These are phyloP conservation scores for Oxystoma pomonae DNA, from an alignment of 2,888 invertebrate genomes.

Conservation along the genomic window DNA sequence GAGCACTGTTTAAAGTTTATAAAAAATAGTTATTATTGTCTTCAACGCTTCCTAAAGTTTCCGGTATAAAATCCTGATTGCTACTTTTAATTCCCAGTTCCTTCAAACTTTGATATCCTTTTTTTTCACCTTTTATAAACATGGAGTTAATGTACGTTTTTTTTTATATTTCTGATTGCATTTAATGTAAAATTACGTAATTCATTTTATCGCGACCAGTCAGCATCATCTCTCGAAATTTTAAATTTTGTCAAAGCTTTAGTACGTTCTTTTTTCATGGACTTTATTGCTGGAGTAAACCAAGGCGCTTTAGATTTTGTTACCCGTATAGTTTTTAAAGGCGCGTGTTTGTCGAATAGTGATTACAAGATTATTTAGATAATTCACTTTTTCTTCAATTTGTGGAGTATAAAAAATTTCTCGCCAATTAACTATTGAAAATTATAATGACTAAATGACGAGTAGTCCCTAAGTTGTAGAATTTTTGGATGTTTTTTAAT, in stretches of 20 bases:
- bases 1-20: background rate
- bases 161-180: background rate
- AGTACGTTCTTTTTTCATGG: conserved; percentile 1
- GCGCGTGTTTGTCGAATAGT: conserved; percentile 3
- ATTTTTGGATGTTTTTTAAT: conserved; percentile 3
- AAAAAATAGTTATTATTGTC: background rate
- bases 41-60: background rate
- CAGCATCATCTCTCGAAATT: conserved; percentile 1
- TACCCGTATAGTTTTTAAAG: background rate
- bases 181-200: conserved; percentile 3
- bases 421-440: conserved; percentile 1
- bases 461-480: conserved; percentile 4
- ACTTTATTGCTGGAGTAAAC: conserved; percentile 6
- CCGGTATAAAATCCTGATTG: background rate
- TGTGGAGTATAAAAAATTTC: background rate
- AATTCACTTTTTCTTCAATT: conserved; percentile 10
- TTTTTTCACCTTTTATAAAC: background rate
- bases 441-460: conserved; percentile 5
- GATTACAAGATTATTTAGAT: conserved; percentile 6
- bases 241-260: conserved; percentile 11
- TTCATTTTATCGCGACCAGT: conserved; percentile 8
- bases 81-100: background rate
- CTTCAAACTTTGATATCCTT: background rate
- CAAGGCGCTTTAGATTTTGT: conserved; percentile 11
- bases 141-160: background rate